phyloP scores from a whole-genome alignment of 2,797 vertebrate genomes.

The Gallinago stenura region DNA sequence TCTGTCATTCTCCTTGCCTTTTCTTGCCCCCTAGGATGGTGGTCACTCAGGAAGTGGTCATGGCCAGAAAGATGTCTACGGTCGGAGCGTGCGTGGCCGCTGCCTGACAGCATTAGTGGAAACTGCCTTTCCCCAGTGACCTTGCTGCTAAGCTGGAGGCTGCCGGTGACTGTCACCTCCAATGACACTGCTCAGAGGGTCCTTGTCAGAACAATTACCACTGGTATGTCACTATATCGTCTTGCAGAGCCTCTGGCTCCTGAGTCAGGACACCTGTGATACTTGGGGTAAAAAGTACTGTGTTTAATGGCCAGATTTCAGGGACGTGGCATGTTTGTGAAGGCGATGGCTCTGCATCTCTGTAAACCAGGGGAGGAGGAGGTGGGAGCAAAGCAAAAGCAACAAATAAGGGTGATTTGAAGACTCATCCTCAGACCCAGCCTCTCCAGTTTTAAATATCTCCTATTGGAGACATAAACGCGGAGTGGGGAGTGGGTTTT shows the following conservation, averaged over 20 bases:
- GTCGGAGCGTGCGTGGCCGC: neutral
- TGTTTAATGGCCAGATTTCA: neutral
- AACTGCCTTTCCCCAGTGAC: slow-evolving; percentile 67
- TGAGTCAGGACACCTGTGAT: neutral
- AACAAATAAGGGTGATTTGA: neutral
- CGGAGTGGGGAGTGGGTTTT: neutral
- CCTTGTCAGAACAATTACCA: slow-evolving; percentile 73
- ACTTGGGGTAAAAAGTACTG: neutral
- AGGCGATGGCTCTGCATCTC: neutral
- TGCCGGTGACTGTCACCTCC: slow-evolving; percentile 64
- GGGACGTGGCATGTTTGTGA: neutral
- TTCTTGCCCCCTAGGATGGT: neutral
- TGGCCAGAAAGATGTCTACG: neutral
- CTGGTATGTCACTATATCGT: slow-evolving; percentile 1
- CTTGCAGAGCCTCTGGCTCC: slow-evolving; percentile 9
- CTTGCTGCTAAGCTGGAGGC: slow-evolving; percentile 68
- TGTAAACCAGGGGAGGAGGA: neutral
- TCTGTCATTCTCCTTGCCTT: neutral
- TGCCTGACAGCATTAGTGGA: slow-evolving; percentile 56
- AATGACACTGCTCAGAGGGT: slow-evolving; percentile 72
- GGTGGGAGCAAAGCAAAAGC: neutral
- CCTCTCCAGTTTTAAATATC: neutral
- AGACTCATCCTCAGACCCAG: neutral
- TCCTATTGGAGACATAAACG: neutral
- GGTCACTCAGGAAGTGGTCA: neutral